Conservation (phyloP, 2,113 vertebrate species). For the Xiphophorus maculatus region DNA sequence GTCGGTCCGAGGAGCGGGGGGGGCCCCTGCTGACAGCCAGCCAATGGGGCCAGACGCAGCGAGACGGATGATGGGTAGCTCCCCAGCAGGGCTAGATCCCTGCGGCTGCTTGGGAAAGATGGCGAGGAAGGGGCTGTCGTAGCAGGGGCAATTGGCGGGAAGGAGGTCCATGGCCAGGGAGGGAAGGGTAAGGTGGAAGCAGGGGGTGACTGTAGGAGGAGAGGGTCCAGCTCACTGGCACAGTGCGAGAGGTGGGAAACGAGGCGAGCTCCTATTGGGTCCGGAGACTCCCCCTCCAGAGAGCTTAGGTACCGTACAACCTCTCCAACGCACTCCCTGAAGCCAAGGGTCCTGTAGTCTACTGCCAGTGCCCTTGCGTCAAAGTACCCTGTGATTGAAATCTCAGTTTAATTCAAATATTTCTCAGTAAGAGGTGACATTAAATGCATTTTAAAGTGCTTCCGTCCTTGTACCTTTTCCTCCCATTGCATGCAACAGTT, state of each 20-base stretch:
- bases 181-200: slow-evolving; percentile 81
- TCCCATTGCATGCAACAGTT: slow-evolving; percentile 91
- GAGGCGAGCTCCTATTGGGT: slow-evolving; percentile 89
- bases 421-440: neutral
- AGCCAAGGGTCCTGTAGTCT: slow-evolving; percentile 94
- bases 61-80: slow-evolving; percentile 77
- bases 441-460: neutral
- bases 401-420: slow-evolving; percentile 11
- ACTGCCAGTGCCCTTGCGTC: slow-evolving; percentile 89
- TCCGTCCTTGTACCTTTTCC: slow-evolving; percentile 81
- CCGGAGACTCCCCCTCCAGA: slow-evolving; percentile 85
- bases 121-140: slow-evolving; percentile 74
- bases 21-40: slow-evolving; percentile 69
- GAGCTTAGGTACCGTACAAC: slow-evolving; percentile 91
- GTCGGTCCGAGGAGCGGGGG: slow-evolving; percentile 68
- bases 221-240: slow-evolving; percentile 89
- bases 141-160: slow-evolving; percentile 77
- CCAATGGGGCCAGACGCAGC: slow-evolving; percentile 77
- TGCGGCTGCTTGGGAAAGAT: slow-evolving; percentile 70
- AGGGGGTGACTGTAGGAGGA: slow-evolving; percentile 69
- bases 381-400: slow-evolving; percentile 85
- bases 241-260: slow-evolving; percentile 94
- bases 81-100: slow-evolving; percentile 83
- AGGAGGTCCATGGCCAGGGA: slow-evolving; percentile 89
- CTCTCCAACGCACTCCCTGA: slow-evolving; percentile 93